These are phyloP conservation scores for Leptosomus discolor DNA, from an alignment of 2,113 vertebrate species.

Conservation along the genomic window DNA sequence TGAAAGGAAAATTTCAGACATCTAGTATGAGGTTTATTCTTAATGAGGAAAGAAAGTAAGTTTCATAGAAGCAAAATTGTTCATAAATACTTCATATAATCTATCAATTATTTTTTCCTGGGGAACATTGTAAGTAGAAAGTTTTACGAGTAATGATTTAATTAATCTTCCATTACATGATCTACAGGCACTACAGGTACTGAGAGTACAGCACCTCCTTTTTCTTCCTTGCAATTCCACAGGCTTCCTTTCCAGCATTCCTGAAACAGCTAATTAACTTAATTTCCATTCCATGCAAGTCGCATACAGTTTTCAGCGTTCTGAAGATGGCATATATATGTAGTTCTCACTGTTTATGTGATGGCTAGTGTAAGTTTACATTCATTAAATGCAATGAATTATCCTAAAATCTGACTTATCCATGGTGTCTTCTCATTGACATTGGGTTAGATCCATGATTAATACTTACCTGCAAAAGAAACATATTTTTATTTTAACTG, in stretches of 20 bases:
- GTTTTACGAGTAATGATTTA: too few relatives aligned
- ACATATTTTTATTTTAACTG: not conserved
- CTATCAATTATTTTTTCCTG: not conserved
- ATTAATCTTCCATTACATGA: not conserved
- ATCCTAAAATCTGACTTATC: not conserved
- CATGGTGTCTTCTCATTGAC: not conserved
- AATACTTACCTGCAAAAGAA: not conserved
- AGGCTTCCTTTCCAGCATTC: not conserved
- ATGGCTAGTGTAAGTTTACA: not conserved
- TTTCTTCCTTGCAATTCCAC: not conserved
- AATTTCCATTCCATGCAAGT: not conserved
- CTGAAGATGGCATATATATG: not conserved
- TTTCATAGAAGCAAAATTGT: not conserved
- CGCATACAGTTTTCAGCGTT: not conserved
- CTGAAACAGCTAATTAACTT: not conserved
- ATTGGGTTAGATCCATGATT: not conserved
- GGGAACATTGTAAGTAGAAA: not conserved
- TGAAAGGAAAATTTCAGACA: not conserved
- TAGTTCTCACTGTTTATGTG: not conserved
- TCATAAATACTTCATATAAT: not conserved
- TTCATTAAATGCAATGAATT: not conserved
- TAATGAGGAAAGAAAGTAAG: not conserved
- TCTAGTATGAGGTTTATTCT: not conserved
- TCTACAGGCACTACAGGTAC: not conserved
- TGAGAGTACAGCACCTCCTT: not conserved